Conservation (phyloP, 2,113 vertebrate species). For the Sigmodon hispidus region DNA sequence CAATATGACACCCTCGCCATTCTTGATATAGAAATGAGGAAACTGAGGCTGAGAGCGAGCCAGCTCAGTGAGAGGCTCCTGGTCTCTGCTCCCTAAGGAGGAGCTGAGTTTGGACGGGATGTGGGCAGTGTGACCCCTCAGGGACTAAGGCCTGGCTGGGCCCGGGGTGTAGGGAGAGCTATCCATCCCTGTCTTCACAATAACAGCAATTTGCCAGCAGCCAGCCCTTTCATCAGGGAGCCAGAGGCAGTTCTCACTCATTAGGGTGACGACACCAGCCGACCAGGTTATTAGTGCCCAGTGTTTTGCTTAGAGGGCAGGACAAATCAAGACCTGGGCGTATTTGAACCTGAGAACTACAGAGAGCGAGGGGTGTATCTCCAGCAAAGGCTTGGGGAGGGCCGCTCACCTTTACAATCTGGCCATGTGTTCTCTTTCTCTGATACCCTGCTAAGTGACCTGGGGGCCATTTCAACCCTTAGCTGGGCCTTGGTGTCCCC, state of each 20-base stretch:
- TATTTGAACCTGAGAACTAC: neutral
- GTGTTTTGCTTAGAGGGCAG: conserved; percentile 14
- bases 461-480: neutral
- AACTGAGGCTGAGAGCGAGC: neutral
- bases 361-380: neutral
- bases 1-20: fast-evolving
- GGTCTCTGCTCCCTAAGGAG: neutral
- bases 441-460: neutral
- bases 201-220: conserved; percentile 59
- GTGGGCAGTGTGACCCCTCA: fast-evolving
- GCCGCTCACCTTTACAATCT: neutral
- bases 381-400: neutral
- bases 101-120: neutral
- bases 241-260: neutral
- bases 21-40: neutral
- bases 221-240: conserved; percentile 55
- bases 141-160: neutral
- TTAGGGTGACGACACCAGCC: neutral
- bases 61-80: neutral
- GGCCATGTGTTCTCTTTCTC: neutral
- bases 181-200: neutral
- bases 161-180: neutral
- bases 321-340: neutral
- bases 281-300: neutral
- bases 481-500: neutral